Conservation (phyloP, 2,113 vertebrate species). For the Coreoperca whiteheadi region DNA sequence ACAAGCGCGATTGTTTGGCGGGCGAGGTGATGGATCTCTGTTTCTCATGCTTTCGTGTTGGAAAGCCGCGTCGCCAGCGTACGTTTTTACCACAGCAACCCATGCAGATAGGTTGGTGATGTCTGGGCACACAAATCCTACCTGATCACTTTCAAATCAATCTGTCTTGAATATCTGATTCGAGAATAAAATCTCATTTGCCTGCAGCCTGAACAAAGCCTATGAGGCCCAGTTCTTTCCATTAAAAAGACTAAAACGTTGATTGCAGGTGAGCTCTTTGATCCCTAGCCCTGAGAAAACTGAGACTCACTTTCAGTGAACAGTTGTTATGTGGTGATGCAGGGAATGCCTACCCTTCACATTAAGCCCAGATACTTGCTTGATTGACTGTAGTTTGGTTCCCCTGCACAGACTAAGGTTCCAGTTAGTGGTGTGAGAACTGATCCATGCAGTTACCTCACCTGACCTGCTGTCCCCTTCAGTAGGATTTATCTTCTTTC, state of each 20-base stretch:
- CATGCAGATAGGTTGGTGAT: no score
- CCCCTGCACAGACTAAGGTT: not conserved
- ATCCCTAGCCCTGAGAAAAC: not conserved
- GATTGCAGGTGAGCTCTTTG: not conserved
- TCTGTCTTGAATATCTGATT: no score
- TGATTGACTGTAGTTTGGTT: conserved; percentile 30
- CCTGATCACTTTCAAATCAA: no score
- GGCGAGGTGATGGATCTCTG: no score
- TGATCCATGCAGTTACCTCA: conserved; percentile 46
- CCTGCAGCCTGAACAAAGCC: no score
- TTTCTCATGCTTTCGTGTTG: no score
- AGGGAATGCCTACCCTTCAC: not conserved
- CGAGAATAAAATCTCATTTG: no score
- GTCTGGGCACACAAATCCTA: no score
- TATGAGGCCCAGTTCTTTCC: not conserved
- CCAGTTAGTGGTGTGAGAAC: conserved; percentile 26
- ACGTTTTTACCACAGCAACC: no score
- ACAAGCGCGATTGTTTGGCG: no score
- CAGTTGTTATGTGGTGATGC: conserved; percentile 13
- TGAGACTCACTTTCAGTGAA: not conserved
- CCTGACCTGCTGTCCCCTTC: conserved; percentile 48
- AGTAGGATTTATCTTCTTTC: conserved; percentile 57
- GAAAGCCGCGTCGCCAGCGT: no score
- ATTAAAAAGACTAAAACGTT: not conserved
- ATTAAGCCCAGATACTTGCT: conserved; percentile 3